phyloP scores from a whole-genome alignment of 53 echinoderm and acorn worm genomes.

The Crossaster papposus region DNA sequence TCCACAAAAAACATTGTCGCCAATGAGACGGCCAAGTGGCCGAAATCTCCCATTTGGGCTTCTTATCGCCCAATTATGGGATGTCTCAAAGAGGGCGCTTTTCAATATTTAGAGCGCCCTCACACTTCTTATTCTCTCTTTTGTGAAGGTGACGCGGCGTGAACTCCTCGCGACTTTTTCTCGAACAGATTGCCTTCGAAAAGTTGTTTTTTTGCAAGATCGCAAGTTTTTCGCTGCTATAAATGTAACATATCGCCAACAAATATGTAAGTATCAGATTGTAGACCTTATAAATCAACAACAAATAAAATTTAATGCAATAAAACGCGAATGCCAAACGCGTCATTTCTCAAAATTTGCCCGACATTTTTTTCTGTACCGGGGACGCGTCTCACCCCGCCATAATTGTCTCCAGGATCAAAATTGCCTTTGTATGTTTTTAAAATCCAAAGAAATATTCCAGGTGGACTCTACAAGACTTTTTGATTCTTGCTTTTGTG shows the following conservation, averaged over 20 bases:
- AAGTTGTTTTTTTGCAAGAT: slow-evolving; percentile 39
- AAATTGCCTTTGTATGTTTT: background rate
- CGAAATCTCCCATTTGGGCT: slow-evolving; percentile 14
- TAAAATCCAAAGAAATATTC: background rate
- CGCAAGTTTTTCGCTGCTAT: background rate
- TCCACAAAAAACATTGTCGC: background rate
- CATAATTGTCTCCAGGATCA: background rate
- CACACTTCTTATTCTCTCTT: slow-evolving; percentile 33
- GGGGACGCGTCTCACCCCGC: slow-evolving; percentile 38
- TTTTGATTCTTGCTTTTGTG: background rate
- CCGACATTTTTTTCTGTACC: slow-evolving; percentile 46
- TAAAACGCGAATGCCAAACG: slow-evolving; percentile 29
- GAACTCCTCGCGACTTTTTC: background rate
- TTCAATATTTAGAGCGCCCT: slow-evolving; percentile 31
- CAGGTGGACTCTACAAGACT: background rate
- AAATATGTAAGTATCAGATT: slow-evolving; percentile 17
- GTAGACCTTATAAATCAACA: background rate
- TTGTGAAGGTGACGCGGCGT: slow-evolving; percentile 56
- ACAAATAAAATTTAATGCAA: background rate
- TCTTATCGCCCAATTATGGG: slow-evolving; percentile 52
- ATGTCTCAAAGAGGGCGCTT: slow-evolving; percentile 59
- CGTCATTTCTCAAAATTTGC: slow-evolving; percentile 44
- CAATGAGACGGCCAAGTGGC: background rate
- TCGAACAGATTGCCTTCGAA: slow-evolving; percentile 28
- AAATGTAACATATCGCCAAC: slow-evolving; percentile 4